Base-by-base conservation (phyloP, 2,113 vertebrate genomes). In the Circaetus gallicus region DNA sequence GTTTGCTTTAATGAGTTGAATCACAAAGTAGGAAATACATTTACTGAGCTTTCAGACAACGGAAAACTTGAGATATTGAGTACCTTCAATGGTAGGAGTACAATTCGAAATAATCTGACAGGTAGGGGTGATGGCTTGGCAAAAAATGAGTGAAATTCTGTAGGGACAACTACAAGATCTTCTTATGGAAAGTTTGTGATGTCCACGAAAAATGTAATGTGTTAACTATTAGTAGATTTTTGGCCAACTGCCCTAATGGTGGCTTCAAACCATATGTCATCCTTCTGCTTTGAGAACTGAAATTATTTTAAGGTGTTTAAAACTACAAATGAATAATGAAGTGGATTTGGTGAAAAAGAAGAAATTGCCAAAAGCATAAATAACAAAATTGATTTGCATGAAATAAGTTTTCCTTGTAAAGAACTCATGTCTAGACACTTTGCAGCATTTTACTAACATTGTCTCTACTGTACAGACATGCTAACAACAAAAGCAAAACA, bases 231-330 rank as follows among this genome's bases (percentile, higher is more conserved):
- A 6, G 50, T 25, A 34, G 14, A 15, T 78, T 70, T 36, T 81
- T 81, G 65, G 76, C 45, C 59, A 40, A 0, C 21, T 86, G 34
- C 73, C 28, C 36, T 5, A 31, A 25, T 42, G 20, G 26, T 32
- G 38, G n/a, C 50, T 82, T 79, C 77, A 86, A 67, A 52, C 40
- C 47, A 74, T n/a, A 17, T n/a, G 24, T 86, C 19, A 25, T 42
- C 83, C 58, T 83, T 88, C 85, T 93, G 78, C 89, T 73, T 89
- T 52, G 45, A 95, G 93, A 91, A 72, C 43, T n/a, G 67, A 50
- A 32, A 34, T 65, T 0, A 52, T 52, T 87, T 70, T 63, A 15
- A 74, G 14, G 25, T 26, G 13, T 13, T 16, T 43, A 36, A 76
- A 36, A 22, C 4, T 18, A 21, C 24, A 56, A 66, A 38, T 16